A percentile compares a stretch with the other conserved stretches of the same genome.
These are phyloP conservation scores for Drosophila kuntzei DNA, from an alignment of 2,888 invertebrate species.

Conservation along the genomic window DNA sequence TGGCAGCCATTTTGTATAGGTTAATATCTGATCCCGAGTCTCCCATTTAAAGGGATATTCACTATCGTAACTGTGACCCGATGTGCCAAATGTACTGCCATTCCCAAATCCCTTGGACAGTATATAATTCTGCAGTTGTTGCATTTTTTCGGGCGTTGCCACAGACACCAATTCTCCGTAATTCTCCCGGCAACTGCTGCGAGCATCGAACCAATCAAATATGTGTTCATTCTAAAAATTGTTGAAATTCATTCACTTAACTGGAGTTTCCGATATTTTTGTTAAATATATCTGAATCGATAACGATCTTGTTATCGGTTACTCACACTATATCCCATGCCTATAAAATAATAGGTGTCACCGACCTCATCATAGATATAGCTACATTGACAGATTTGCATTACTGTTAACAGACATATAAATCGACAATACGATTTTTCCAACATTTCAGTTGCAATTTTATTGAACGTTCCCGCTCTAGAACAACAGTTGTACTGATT, in stretches of 20 bases:
- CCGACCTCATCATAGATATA: constrained; percentile 18
- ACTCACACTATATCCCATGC: constrained; percentile 31
- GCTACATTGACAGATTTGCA: not conserved
- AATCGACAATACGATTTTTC: not conserved
- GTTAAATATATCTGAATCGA: not conserved
- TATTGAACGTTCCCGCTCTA: not conserved
- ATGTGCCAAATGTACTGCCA: constrained; percentile 56
- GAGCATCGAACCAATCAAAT: constrained; percentile 48
- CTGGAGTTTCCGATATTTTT: not conserved
- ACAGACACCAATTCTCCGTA: constrained; percentile 44
- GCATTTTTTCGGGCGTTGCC: constrained; percentile 23
- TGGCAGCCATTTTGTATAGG: constrained; percentile 44
- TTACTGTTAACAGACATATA: not conserved
- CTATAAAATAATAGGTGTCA: constrained; percentile 31
- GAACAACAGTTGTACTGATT: not conserved
- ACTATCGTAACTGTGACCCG: constrained; percentile 40
- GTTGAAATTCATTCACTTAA: not conserved
- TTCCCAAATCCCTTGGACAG: constrained; percentile 29
- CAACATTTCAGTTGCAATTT: not conserved
- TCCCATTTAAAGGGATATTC: constrained; percentile 36
- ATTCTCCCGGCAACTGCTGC: constrained; percentile 22
- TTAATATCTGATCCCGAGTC: not conserved
- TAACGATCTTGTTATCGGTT: not conserved
- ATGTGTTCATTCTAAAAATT: not conserved
- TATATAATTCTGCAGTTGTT: constrained; percentile 30